Evolutionary conservation across 2,888 invertebrate species (phyloP).

Genomic region (Eucera pruinosa): DNA sequence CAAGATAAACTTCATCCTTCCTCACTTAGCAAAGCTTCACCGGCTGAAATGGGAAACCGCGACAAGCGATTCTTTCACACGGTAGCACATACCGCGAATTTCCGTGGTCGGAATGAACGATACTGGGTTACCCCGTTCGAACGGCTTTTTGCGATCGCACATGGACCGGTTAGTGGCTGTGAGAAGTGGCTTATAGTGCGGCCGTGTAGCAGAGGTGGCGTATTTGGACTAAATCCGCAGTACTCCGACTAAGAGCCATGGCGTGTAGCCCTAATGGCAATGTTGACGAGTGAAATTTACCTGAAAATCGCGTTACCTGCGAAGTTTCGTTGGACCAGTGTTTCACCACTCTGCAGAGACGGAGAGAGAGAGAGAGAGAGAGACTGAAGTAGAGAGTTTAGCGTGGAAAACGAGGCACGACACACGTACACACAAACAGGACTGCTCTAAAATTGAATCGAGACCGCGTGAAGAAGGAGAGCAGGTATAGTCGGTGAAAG

Average conservation of each 20-base stretch:
- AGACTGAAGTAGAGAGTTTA: conserved; percentile 9
- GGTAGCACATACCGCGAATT: conserved; percentile 3
- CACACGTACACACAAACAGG: conserved; percentile 11
- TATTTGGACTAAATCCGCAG: conserved; percentile 63
- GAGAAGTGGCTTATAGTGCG: conserved; percentile 48
- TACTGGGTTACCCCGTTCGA: not conserved
- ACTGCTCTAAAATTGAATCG: conserved; percentile 61
- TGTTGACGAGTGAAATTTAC: conserved; percentile 74
- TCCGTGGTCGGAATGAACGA: conserved; percentile 8
- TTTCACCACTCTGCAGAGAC: conserved; percentile 31
- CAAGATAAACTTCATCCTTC: no score
- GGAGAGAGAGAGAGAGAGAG: not conserved
- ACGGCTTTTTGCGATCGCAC: conserved; percentile 35
- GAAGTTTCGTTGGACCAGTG: conserved; percentile 67
- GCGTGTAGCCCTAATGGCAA: conserved; percentile 79
- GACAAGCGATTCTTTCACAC: conserved; percentile 16
- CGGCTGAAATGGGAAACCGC: not conserved
- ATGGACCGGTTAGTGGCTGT: conserved; percentile 20
- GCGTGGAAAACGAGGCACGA: conserved; percentile 34
- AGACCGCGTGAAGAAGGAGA: conserved; percentile 32
- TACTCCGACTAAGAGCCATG: conserved; percentile 75
- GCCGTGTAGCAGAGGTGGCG: conserved; percentile 37
- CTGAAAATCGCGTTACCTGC: conserved; percentile 74
- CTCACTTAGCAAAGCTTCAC: no score
- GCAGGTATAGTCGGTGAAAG: conserved; percentile 10